Evolutionary conservation across 2,797 vertebrate genomes (phyloP), one percentile per base, ranked within the genome.

Genomic region (Bryconaethiops microstoma): DNA sequence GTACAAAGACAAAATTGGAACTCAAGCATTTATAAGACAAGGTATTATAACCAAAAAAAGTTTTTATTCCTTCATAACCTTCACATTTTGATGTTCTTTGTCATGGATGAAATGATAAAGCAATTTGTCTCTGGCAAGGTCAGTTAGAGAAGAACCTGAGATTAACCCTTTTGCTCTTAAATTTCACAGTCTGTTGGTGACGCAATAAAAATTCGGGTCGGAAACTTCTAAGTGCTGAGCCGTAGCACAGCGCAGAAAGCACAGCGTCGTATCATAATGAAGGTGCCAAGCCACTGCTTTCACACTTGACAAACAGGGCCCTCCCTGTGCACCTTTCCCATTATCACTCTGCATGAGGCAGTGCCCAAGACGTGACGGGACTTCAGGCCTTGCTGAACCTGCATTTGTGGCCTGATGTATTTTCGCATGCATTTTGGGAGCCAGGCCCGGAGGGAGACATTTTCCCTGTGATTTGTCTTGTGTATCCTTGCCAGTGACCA

Each of bases 351-450:
- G 42, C 52, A 78, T 21, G 29, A 55, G 42, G 35, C 62, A 25
- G 19, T 21, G 13, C 65, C 55, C 23, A 7, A 29, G 75, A 42
- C 69, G 48, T 60, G 25, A 67, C 64, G 3, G 6, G 69, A 77
- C 25, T 55, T 40, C 62, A 64, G 39, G 74, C n/a, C 39, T n/a
- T 48, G 54, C 55, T 67, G 1, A 29, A 12, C 39, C 21, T 12
- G 55, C 39, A 74, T 42, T 19, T 74, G 19, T 59, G 19, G 77
- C 62, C 62, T 78, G 25, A 71, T 76, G 25, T 57, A 62, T 81
- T 81, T 81, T 70, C 45, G 39, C 69, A 57, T 50, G 73, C 74
- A 29, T 75, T 81, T 62, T 40, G 69, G 69, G 42, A 59, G 52
- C 52, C 54, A 62, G 57, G 62, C 69, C 69, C 40, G 23, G 60